phyloP scores from a whole-genome alignment of 1,140 invertebrate genomes.

The Dufourea novaeangliae region DNA sequence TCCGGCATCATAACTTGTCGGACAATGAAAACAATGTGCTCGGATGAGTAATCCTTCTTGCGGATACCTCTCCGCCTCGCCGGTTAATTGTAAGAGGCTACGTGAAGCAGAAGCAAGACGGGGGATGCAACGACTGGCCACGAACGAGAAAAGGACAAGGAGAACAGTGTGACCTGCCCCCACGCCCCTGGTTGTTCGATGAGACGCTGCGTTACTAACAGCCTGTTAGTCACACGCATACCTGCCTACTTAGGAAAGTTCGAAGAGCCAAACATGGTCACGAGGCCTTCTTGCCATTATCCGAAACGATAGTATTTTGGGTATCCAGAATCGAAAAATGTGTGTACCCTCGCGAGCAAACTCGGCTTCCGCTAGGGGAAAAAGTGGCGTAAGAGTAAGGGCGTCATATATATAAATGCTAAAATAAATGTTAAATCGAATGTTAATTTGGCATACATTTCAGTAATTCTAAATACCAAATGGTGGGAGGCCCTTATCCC shows the following conservation, averaged over 20 bases:
- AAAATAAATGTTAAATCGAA: too few species aligned
- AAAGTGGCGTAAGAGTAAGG: too few species aligned
- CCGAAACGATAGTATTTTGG: slow-evolving; percentile 41
- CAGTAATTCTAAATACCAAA: too few species aligned
- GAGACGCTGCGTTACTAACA: too few species aligned
- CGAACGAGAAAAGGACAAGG: slow-evolving; percentile 13
- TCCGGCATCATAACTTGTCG: slow-evolving; percentile 26
- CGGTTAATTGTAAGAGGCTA: slow-evolving; percentile 46
- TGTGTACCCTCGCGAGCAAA: too few species aligned
- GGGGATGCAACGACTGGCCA: background rate
- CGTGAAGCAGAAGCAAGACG: background rate
- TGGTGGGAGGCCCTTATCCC: too few species aligned
- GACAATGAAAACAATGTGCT: slow-evolving; percentile 67
- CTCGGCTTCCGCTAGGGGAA: too few species aligned
- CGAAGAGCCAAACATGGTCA: slow-evolving; percentile 62
- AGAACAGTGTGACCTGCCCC: slow-evolving; percentile 18
- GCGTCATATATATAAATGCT: too few species aligned
- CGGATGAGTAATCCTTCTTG: slow-evolving; percentile 64
- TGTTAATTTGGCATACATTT: too few species aligned
- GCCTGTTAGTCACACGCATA: slow-evolving; percentile 68
- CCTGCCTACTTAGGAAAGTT: slow-evolving; percentile 64
- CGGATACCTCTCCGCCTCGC: slow-evolving; percentile 6
- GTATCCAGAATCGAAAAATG: background rate
- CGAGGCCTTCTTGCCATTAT: slow-evolving; percentile 60
- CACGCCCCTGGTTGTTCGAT: slow-evolving; percentile 17